phyloP scores from a whole-genome alignment of 2,888 invertebrate species.

The Thymelicus acteon region DNA sequence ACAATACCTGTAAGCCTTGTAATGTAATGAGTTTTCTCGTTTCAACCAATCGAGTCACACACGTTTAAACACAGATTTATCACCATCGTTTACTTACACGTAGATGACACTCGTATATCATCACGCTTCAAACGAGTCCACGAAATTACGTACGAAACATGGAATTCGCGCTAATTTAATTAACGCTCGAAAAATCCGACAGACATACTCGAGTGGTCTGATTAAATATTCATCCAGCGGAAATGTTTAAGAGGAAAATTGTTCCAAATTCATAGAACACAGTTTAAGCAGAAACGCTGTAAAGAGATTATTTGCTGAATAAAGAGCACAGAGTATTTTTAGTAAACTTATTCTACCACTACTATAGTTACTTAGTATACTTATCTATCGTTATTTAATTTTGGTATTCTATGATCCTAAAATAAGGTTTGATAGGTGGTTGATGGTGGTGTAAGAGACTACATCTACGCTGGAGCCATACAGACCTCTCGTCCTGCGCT shows the following conservation, averaged over 20 bases:
- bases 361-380: background rate
- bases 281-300: constrained; percentile 24
- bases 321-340: constrained; percentile 1
- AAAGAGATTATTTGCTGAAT: constrained; percentile 30
- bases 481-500: no score
- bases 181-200: constrained; percentile 34
- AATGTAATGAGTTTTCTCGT: background rate
- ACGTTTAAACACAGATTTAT: background rate
- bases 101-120: background rate
- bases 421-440: no score
- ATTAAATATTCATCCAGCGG: constrained; percentile 34
- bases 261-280: constrained; percentile 29
- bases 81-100: background rate
- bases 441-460: no score
- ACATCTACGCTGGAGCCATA: no score
- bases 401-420: no score
- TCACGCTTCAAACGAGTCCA: constrained; percentile 2
- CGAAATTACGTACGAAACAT: constrained; percentile 18
- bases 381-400: no score
- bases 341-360: background rate
- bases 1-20: background rate
- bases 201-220: constrained; percentile 30
- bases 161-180: constrained; percentile 31
- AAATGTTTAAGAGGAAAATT: constrained; percentile 32
- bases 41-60: background rate